Percentiles rank a stretch among this genome's conserved stretches.
phyloP scores from a whole-genome alignment of 2,797 vertebrate species.

The Ptychobarbus kaznakovi region DNA sequence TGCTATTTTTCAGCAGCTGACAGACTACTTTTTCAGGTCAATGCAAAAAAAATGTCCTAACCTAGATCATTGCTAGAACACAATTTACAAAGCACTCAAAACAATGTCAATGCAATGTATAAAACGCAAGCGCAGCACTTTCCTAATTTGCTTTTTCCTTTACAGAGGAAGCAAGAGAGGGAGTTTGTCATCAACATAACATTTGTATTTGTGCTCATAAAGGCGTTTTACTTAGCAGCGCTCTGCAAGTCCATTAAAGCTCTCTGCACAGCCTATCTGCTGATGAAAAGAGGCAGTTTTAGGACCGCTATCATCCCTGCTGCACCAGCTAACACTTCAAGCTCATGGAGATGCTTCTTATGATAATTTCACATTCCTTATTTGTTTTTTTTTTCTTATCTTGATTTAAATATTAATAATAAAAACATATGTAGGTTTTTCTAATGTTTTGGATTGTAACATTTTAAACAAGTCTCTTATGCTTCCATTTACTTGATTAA shows the following conservation, averaged over 20 bases:
- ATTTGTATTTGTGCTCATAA: constrained; percentile 40
- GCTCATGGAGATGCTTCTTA: constrained; percentile 11
- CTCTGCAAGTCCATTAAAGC: constrained; percentile 36
- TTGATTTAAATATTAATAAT: constrained; percentile 9
- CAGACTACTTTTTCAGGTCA: constrained; percentile 60
- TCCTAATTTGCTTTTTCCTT: constrained; percentile 38
- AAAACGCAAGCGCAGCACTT: constrained; percentile 51
- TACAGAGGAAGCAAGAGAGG: constrained; percentile 6
- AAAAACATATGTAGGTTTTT: background rate
- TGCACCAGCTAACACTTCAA: constrained; percentile 12
- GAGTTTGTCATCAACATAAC: constrained; percentile 40
- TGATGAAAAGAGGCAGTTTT: constrained; percentile 32
- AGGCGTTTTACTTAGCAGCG: constrained; percentile 39
- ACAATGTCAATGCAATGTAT: constrained; percentile 61
- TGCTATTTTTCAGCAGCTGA: constrained; percentile 68
- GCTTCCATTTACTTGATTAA: background rate
- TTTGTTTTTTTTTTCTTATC: background rate
- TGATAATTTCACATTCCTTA: background rate
- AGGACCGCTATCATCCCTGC: background rate
- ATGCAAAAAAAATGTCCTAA: constrained; percentile 57
- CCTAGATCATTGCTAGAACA: constrained; percentile 72
- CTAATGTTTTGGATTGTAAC: too few species aligned
- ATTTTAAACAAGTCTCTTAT: background rate
- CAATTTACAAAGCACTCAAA: constrained; percentile 65
- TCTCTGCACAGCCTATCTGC: constrained; percentile 10